phyloP scores from a whole-genome alignment of 2,888 invertebrate species.

The Camptogramma bilineatum region DNA sequence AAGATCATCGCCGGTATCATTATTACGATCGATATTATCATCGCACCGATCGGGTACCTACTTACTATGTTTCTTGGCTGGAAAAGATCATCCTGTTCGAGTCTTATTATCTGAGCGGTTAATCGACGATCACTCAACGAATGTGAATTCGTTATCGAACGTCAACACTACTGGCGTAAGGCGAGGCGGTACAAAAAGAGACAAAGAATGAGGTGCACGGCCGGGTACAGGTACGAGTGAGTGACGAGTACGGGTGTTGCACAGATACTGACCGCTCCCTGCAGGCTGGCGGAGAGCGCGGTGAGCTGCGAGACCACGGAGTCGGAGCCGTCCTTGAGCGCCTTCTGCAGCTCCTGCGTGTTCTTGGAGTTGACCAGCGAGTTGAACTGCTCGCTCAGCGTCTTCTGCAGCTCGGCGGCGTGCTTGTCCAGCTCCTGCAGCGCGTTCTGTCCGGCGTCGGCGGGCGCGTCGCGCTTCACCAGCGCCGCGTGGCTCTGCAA shows the following conservation, averaged over 20 bases:
- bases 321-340: conserved; percentile 70
- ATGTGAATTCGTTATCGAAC: no score
- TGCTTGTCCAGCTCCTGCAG: conserved; percentile 69
- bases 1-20: no score
- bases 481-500: conserved; percentile 60
- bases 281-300: conserved; percentile 59
- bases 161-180: no score
- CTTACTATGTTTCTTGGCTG: not conserved
- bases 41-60: no score
- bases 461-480: conserved; percentile 67
- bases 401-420: conserved; percentile 67
- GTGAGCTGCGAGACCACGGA: conserved; percentile 64
- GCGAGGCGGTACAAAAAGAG: no score
- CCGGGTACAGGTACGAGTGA: no score
- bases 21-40: no score
- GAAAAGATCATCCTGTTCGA: no score
- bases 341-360: conserved; percentile 68
- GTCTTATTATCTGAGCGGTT: no score
- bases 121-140: no score
- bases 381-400: conserved; percentile 62
- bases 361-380: conserved; percentile 67
- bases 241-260: not conserved
- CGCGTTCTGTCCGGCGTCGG: conserved; percentile 32
- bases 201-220: no score
- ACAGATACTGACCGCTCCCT: conserved; percentile 65